Conservation (phyloP, 2,888 invertebrate genomes). For the Buathra laborator region DNA sequence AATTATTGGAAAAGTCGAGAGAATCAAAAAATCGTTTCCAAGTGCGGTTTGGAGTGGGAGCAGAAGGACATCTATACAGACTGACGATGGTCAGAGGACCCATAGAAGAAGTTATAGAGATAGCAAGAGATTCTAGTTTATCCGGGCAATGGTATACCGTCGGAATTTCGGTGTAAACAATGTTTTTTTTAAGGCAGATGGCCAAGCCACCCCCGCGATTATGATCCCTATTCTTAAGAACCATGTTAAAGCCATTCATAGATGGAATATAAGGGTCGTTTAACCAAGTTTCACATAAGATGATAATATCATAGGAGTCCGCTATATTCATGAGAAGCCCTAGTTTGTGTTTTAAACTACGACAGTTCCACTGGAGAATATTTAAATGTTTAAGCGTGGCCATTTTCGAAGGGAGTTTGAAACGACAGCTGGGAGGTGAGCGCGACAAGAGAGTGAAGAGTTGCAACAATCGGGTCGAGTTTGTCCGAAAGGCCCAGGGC, state of each 20-base stretch:
- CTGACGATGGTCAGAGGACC: not conserved
- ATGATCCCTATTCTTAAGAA: not conserved
- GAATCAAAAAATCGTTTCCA: conserved; percentile 21
- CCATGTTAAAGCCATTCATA: not conserved
- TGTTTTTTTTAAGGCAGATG: conserved; percentile 7
- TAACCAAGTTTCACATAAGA: not conserved
- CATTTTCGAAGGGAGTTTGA: not conserved
- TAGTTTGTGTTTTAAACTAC: not conserved
- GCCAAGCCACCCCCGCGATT: conserved; percentile 2
- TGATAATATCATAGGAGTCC: not conserved
- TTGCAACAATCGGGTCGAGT: not conserved
- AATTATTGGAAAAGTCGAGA: not conserved
- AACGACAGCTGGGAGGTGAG: not conserved
- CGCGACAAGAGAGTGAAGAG: not conserved
- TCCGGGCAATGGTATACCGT: conserved; percentile 11
- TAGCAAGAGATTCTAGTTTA: not conserved
- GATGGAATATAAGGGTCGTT: not conserved
- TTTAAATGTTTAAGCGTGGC: not conserved
- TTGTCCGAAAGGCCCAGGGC: not conserved
- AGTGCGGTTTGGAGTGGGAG: not conserved
- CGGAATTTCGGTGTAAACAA: not conserved
- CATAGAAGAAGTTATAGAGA: conserved; percentile 4
- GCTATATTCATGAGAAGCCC: not conserved
- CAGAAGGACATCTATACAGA: not conserved
- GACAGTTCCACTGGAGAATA: conserved; percentile 7